Conservation (phyloP, 1,140 invertebrate species). For the Penaeus indicus region DNA sequence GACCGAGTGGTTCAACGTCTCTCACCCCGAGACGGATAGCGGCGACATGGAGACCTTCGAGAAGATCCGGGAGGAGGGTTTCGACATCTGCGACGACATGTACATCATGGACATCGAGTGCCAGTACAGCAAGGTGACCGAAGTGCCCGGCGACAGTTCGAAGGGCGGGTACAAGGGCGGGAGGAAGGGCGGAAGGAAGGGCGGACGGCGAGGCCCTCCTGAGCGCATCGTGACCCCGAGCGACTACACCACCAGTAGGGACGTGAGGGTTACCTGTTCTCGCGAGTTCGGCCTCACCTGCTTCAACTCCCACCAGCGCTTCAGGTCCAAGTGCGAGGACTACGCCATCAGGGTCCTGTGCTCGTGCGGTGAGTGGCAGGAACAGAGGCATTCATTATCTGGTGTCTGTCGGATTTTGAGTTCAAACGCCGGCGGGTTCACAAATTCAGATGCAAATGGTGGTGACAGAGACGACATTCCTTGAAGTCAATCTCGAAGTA, state of each 20-base stretch:
- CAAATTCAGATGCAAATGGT: too few species aligned
- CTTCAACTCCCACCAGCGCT: slow-evolving; percentile 49
- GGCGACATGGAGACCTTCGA: slow-evolving; percentile 68
- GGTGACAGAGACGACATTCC: too few species aligned
- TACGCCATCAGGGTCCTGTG: slow-evolving; percentile 71
- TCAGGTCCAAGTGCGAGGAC: slow-evolving; percentile 69
- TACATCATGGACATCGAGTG: slow-evolving; percentile 68
- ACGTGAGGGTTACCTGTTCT: slow-evolving; percentile 66
- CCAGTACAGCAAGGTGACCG: slow-evolving; percentile 57
- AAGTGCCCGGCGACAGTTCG: background rate
- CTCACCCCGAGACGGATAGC: slow-evolving; percentile 50
- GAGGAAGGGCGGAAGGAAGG: slow-evolving; percentile 34
- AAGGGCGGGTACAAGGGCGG: slow-evolving; percentile 31
- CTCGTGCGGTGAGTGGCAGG: slow-evolving; percentile 67
- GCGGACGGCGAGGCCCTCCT: slow-evolving; percentile 19
- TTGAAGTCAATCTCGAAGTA: too few species aligned
- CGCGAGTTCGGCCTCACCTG: slow-evolving; percentile 62
- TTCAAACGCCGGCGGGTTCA: too few species aligned
- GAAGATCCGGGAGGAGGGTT: slow-evolving; percentile 61
- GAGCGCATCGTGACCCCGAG: background rate
- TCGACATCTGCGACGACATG: slow-evolving; percentile 65
- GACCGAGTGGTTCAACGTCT: slow-evolving; percentile 66
- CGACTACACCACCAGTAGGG: slow-evolving; percentile 49
- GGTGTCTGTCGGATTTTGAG: too few species aligned
- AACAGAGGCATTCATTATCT: too few species aligned